Evolutionary conservation across 2,113 vertebrate species (phyloP).

Genomic region (Chamaea fasciata): DNA sequence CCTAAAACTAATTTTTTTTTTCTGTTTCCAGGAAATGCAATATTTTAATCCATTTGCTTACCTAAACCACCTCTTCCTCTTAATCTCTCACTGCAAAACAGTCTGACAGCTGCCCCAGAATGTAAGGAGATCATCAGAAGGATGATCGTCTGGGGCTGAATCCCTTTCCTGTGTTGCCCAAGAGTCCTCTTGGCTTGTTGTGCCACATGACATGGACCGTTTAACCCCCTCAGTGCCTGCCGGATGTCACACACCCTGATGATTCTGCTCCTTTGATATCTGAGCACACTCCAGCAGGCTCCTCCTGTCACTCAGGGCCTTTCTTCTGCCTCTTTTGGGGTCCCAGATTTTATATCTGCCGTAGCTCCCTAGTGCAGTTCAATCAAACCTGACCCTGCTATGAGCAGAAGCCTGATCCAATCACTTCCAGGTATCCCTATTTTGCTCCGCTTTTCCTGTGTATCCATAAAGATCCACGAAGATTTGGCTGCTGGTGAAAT

Average conservation of each 20-base stretch:
- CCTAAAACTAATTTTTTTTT: neutral
- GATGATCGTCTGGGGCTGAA: neutral
- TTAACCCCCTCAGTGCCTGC: neutral
- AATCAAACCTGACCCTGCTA: neutral
- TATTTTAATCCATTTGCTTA: neutral
- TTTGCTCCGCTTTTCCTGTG: neutral
- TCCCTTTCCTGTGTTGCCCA: neutral
- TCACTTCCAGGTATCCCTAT: neutral
- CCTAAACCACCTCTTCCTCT: neutral
- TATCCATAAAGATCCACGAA: neutral
- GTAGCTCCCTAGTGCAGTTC: neutral
- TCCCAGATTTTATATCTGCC: neutral
- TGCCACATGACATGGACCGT: neutral
- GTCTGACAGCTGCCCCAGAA: neutral
- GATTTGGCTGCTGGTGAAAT: neutral
- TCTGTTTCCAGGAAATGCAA: neutral
- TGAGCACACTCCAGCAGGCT: neutral
- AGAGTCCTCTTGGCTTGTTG: neutral
- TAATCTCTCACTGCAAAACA: neutral
- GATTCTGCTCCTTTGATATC: neutral
- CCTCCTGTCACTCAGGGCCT: neutral
- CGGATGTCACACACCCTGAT: fast-evolving
- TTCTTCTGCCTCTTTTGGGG: neutral
- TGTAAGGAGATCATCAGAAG: neutral
- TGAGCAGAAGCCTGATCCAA: neutral